Evolutionary conservation across 2,888 invertebrate species (phyloP), one percentile per base, ranked within the genome.

Genomic region (Tenodera sinensis): DNA sequence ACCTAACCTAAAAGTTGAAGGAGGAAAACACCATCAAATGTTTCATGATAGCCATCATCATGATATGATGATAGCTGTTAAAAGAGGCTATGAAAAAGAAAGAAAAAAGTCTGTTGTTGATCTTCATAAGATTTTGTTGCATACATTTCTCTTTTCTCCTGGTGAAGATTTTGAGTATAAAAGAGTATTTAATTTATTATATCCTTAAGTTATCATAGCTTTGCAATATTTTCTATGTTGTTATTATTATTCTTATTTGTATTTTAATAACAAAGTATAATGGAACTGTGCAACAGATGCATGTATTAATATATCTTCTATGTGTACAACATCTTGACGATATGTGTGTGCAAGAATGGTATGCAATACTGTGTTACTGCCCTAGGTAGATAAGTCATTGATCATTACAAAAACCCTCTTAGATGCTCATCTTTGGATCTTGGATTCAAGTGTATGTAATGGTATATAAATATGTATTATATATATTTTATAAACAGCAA

Each of bases 401-500:
- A 71, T 6, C 54, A 71, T 71, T 25, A 25, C 54, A 71, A 71
- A 54, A 71, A 25, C 54, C 54, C 54, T 71, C 54, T 71, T 71
- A 71, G 87, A 87, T 87, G 81, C 28, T 86, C 86, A 86, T 71
- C 81, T 30, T 25, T 42, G 87, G 82, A 87, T 87, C 83, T 3
- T 25, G 27, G 87, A 87, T 87, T 87, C 87, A 82, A 42, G 34
- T 87, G 82, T 87, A 83, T 87, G 87, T 87, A 87, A 83, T 87
- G 82, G n/a, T 87, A 87, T 87, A 87, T 87, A 87, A 82, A 87
- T 30, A 87, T 54, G 82, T 85, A 85, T 85, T 85, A 88, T 87
- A 90, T 90, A 90, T 90, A 90, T 90, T 90, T 90, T 90, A 88
- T 90, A 90, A 88, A 83, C 88, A 90, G 90, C 90, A 90, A 90